Conservation (phyloP, 2,888 invertebrate genomes). For the Eucriotettix oculatus region DNA sequence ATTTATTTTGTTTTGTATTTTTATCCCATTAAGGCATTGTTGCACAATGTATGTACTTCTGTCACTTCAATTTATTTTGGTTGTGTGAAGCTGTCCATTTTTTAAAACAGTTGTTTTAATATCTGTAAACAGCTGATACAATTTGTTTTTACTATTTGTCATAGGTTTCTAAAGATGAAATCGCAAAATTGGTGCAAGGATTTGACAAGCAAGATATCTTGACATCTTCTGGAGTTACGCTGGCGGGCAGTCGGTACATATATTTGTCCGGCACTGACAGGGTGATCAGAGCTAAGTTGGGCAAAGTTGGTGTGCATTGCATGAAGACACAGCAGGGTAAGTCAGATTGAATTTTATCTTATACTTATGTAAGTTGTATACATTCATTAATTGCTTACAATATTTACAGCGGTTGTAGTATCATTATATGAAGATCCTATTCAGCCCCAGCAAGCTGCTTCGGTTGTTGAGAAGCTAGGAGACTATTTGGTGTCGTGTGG, state of each 20-base stretch:
- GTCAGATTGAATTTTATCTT: not conserved
- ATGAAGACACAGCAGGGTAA: conserved; percentile 88
- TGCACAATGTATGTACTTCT: too few species aligned
- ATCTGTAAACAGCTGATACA: too few species aligned
- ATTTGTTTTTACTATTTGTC: conserved; percentile 13
- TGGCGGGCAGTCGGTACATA: conserved; percentile 85
- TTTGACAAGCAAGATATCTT: conserved; percentile 80
- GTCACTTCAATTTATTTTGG: too few species aligned
- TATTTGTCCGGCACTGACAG: conserved; percentile 89
- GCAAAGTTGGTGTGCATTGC: conserved; percentile 88
- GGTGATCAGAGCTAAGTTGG: conserved; percentile 84
- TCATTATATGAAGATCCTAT: conserved; percentile 91
- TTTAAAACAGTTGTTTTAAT: too few species aligned
- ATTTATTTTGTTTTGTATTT: too few species aligned
- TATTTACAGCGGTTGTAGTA: conserved; percentile 74
- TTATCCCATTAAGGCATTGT: too few species aligned
- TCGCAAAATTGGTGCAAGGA: conserved; percentile 75
- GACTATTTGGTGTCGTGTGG: conserved; percentile 93
- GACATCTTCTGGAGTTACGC: conserved; percentile 79
- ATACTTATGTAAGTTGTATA: not conserved
- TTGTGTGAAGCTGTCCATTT: too few species aligned
- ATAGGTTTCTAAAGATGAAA: conserved; percentile 83
- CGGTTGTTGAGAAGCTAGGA: conserved; percentile 92
- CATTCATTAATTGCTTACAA: not conserved
- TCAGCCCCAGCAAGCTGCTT: conserved; percentile 92